Base-by-base conservation (phyloP, 2,888 invertebrate genomes). In the Liodrosophila aerea region DNA sequence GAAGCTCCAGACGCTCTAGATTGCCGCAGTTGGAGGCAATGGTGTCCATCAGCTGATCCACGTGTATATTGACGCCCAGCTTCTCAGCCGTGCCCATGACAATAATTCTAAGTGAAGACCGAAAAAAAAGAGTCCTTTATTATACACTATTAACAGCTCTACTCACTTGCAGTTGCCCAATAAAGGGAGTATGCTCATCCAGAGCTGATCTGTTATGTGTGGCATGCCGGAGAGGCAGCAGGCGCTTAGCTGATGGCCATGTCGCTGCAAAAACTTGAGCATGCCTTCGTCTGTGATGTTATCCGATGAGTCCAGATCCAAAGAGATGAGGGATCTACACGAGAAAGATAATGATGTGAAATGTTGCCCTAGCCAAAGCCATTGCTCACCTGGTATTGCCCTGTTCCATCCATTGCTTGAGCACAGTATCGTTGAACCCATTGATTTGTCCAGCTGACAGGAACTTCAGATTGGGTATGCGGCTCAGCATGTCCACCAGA, bases 41-140 rank as follows among this genome's bases (percentile, higher is more conserved):
- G 44, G 96, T 96, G 88, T 99, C 99, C 94, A 99, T 97, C 71
- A 99, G 91, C 91, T 97, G 99, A 91, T 99, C 99, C 46, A 99
- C 98, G 88, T 97, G 95, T 73, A 99, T 97, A 89, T 98, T 98
- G 0, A 98, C 95, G 41, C 98, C 98, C 47, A 99, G 93, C 56
- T 98, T 94, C 89, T 99, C 98, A 53, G 97, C 95, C 0, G 99
- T 98, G 2, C 99, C 99, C 96, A 99, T 97, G 0, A 98, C 95
- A 41, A 99, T 92, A 57, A 99, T 98, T 89, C 99, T 99, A 30
- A 2, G 7, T 8, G 0, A 5, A 4, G 4, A n/a, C n/a, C 4
- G 7, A 13, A 5, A 5, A 1, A 1, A 4, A 2, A 1, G 5
- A 34, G 12, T 15, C 3, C 11, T 27, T 7, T 11, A 8, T n/a